Evolutionary conservation across 92 coral and sea anemone species (phyloP), one percentile per base, ranked within the genome.

Genomic region (Palythoa heliodiscus): DNA sequence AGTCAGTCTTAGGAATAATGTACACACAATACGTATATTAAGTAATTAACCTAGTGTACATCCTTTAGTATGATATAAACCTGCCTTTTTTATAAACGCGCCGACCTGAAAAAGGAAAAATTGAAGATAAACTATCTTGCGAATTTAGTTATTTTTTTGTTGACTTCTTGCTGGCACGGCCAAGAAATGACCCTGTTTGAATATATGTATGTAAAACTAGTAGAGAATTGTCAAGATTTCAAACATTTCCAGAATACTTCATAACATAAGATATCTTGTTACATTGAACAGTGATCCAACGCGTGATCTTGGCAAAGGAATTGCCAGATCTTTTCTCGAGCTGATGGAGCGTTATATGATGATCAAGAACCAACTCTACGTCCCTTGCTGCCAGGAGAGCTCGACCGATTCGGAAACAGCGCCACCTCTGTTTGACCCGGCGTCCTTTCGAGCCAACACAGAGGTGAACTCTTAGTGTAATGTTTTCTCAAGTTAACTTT

Each of bases 371-470:
- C 91, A 83, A n/a, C 77, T 90, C 53, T 72, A 83, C 16, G 38
- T 52, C 11, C 24, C 55, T 7, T 25, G 48, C 52, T 53, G 53
- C 48, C 22, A 52, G 2, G 74, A 63, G 40, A 78, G 13, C 5
- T 67, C 69, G 12, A 75, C 77, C 14, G 87, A 84, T 19, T 43
- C 39, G 15, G 64, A 84, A 13, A 40, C 87, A 0, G 50, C 67
- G 67, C 96, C 90, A 22, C 90, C 85, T 48, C 84, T 91, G 20
- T 96, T 96, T 87, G 95, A 96, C 80, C 96, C 99, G 50, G 91
- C 91, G 35, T 80, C 86, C 23, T 96, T 92, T 86, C 94, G 89
- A 80, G 99, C 99, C 11, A 94, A 96, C 54, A 93, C 87, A 89
- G 99, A 96, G 98, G 99, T 94, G 85, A 39, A 70, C 7, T 2